Percentiles rank a stretch among this genome's conserved stretches.
These are phyloP conservation scores for Hydrolagus colliei DNA, from an alignment of 2,797 vertebrate genomes.

Conservation along the genomic window DNA sequence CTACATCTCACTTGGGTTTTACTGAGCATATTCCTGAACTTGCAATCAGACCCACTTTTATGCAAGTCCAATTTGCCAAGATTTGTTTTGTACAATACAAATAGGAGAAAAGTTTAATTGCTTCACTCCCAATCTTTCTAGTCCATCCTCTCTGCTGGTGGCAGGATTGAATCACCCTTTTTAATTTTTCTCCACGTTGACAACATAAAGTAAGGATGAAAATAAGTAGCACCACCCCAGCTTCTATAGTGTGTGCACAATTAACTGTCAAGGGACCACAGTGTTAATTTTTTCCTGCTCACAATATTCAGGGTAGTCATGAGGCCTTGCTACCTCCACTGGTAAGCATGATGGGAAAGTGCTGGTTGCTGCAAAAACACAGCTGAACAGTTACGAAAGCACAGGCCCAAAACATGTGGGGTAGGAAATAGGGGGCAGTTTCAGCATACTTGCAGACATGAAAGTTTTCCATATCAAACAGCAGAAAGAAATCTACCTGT, in stretches of 20 bases:
- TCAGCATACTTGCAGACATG: neutral
- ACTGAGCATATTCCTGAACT: neutral
- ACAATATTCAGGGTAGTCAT: neutral
- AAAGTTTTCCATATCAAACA: neutral
- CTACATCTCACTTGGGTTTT: neutral
- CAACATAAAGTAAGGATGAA: neutral
- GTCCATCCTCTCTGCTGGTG: too few species aligned
- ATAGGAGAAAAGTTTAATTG: too few species aligned
- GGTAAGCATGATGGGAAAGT: neutral
- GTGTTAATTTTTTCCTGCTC: neutral
- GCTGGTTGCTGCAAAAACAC: neutral
- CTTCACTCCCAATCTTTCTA: too few species aligned
- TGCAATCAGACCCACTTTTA: neutral
- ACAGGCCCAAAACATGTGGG: neutral
- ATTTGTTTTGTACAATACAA: too few species aligned
- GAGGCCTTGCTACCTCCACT: neutral
- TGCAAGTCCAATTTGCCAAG: neutral
- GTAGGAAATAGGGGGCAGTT: neutral
- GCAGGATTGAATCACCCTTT: too few species aligned
- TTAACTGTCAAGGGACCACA: neutral
- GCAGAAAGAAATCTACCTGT: neutral
- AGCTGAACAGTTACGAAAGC: neutral
- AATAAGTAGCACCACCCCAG: neutral
- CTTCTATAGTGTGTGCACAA: neutral
- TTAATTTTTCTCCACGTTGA: neutral